Evolutionary conservation across 2,797 vertebrate genomes (phyloP), one percentile per base, ranked within the genome.

Genomic region (Rachycentron canadum): DNA sequence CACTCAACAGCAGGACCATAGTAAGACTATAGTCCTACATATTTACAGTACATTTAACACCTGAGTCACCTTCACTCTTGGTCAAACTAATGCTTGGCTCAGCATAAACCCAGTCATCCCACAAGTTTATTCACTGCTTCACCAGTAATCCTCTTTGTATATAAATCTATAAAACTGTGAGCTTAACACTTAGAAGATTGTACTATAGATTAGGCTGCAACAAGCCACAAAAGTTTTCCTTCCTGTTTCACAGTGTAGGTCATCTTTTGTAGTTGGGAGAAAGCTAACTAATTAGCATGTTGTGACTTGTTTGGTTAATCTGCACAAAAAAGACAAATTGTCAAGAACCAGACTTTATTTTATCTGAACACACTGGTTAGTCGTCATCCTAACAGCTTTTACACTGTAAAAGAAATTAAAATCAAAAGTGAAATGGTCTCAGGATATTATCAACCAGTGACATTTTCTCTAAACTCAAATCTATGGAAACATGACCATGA

Each of bases 91-190:
- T 38, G 63, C 58, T 19, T 58, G 56, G 52, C 63, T 78, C 62
- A 30, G 21, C 69, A 66, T 53, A 69, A 84, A 76, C 73, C 72
- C 38, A 49, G 52, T 55, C 57, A 62, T 26, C 60, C 32, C 41
- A 36, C 10, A 47, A 84, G 60, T 73, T 68, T 19, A 34, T 50
- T 78, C 30, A 16, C 76, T 86, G 71, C 80, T 87, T 70, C 56
- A 23, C 19, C 43, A 23, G 1, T 89, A 89, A 85, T 86, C 83
- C n/a, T 41, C 53, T 87, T 83, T 84, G n/a, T 19, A 2, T 41
- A 2, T 41, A 28, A 76, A 76, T 75, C 78, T 49, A 69, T 58
- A 45, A 80, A 80, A 4, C 38, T 7, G 30, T 38, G 55, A 40
- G 43, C 63, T 78, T 40, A 56, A 53, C 25, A 25, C 26, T 10